Percentiles rank a stretch among this genome's conserved stretches.
Conservation (phyloP, 2,797 vertebrate species). For the Argyrosomus regius region DNA sequence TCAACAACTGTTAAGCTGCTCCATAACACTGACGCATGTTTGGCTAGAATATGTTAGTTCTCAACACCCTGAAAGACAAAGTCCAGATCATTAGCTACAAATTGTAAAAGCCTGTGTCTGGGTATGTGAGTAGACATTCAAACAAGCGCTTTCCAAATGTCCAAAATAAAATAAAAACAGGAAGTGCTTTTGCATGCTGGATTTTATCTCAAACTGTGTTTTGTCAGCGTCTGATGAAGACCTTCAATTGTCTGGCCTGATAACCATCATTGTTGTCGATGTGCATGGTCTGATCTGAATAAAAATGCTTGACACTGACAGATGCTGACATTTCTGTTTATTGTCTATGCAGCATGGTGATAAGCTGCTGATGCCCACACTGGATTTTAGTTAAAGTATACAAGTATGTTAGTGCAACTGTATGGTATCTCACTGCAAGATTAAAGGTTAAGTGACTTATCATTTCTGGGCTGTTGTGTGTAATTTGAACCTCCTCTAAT, state of each 20-base stretch:
- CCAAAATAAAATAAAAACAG: constrained; percentile 3
- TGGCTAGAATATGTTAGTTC: constrained; percentile 24
- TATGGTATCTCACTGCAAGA: constrained; percentile 23
- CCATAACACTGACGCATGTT: neutral
- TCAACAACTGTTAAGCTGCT: neutral
- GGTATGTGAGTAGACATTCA: constrained; percentile 26
- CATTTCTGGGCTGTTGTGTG: constrained; percentile 17
- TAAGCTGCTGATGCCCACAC: neutral
- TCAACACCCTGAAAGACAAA: constrained; percentile 19
- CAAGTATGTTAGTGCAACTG: neutral
- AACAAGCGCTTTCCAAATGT: constrained; percentile 19
- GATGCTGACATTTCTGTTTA: neutral
- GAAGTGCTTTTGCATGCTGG: neutral
- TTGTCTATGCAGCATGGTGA: neutral
- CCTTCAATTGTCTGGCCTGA: neutral
- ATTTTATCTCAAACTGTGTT: constrained; percentile 19
- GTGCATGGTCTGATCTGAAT: too few species aligned
- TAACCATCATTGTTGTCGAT: neutral
- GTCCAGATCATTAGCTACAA: constrained; percentile 33
- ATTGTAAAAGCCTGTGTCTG: constrained; percentile 25
- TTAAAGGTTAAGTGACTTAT: constrained; percentile 22
- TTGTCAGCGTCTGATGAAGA: neutral
- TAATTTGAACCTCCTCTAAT: constrained; percentile 59
- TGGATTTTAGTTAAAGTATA: constrained; percentile 3
- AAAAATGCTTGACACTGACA: neutral